These are phyloP conservation scores for Platysteira castanea DNA, from an alignment of 2,113 vertebrate genomes.

Conservation along the genomic window DNA sequence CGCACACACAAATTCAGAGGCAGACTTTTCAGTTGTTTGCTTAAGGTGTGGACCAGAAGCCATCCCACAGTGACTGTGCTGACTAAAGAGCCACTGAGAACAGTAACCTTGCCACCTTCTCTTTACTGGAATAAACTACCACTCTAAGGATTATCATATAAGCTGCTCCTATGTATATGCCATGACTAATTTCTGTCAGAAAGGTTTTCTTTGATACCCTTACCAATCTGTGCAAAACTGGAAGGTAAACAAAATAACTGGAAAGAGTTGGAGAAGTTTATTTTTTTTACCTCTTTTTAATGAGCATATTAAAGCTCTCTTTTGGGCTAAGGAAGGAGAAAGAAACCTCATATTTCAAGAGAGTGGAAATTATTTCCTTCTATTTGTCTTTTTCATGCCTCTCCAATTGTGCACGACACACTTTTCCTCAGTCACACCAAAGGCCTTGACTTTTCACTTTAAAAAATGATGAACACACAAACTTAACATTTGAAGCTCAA, in stretches of 20 bases:
- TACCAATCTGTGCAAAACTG: not conserved
- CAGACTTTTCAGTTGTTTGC: not conserved
- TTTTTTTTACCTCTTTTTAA: not conserved
- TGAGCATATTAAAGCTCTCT: not conserved
- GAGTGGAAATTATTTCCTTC: not conserved
- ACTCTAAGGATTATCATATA: not conserved
- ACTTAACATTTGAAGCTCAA: not conserved
- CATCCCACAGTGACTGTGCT: not conserved
- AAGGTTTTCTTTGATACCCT: not conserved
- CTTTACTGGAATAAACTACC: not conserved
- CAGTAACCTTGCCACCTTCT: not conserved
- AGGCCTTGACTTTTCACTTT: not conserved
- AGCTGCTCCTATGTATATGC: not conserved
- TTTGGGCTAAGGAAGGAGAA: not conserved
- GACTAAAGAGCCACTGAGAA: not conserved
- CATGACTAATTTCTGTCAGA: not conserved
- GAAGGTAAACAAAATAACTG: not conserved
- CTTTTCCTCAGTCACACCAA: not conserved
- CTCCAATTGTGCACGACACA: not conserved
- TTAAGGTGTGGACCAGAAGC: not conserved
- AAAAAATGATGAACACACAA: not conserved
- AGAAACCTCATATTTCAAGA: not conserved
- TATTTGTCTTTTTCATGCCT: not conserved
- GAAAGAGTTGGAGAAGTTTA: not conserved
- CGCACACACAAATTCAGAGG: not conserved